Evolutionary conservation across 1,140 invertebrate species (phyloP).

Genomic region (Idris sp.): DNA sequence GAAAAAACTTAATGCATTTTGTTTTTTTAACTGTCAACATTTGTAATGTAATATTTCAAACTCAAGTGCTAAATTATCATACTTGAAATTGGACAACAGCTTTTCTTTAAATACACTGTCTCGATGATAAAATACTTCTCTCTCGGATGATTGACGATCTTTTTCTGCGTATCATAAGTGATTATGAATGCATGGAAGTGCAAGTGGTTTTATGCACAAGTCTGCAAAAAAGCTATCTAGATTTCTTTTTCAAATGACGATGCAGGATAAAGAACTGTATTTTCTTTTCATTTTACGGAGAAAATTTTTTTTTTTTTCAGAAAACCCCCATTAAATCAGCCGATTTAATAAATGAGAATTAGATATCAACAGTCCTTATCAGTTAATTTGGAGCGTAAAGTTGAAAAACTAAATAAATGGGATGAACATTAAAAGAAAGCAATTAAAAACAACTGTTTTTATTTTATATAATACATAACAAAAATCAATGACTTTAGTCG

Average conservation of each 20-base stretch:
- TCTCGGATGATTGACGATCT: slow-evolving; percentile 32
- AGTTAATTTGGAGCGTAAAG: slow-evolving; percentile 5
- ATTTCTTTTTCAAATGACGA: slow-evolving; percentile 31
- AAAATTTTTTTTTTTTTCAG: too few species aligned
- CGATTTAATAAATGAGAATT: slow-evolving; percentile 40
- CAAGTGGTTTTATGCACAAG: slow-evolving; percentile 5
- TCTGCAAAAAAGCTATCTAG: slow-evolving; percentile 11
- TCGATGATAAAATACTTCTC: slow-evolving; percentile 22
- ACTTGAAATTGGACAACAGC: slow-evolving; percentile 1
- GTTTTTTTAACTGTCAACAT: too few species aligned
- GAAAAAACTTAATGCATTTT: too few species aligned
- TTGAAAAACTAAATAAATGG: slow-evolving; percentile 26
- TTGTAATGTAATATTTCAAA: too few species aligned
- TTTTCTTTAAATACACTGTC: background rate
- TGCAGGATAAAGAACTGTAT: slow-evolving; percentile 43
- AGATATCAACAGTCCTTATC: slow-evolving; percentile 26
- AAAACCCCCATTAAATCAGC: slow-evolving; percentile 25
- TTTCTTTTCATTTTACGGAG: slow-evolving; percentile 18
- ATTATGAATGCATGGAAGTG: slow-evolving; percentile 38
- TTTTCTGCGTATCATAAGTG: slow-evolving; percentile 30
- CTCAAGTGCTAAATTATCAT: too few species aligned
- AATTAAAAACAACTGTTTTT: slow-evolving; percentile 10
- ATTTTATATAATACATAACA: too few species aligned
- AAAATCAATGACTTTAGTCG: background rate
- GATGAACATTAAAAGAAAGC: slow-evolving; percentile 6